Evolutionary conservation across 1,140 invertebrate species (phyloP), one percentile per base, ranked within the genome.

Genomic region (Spodoptera litura): DNA sequence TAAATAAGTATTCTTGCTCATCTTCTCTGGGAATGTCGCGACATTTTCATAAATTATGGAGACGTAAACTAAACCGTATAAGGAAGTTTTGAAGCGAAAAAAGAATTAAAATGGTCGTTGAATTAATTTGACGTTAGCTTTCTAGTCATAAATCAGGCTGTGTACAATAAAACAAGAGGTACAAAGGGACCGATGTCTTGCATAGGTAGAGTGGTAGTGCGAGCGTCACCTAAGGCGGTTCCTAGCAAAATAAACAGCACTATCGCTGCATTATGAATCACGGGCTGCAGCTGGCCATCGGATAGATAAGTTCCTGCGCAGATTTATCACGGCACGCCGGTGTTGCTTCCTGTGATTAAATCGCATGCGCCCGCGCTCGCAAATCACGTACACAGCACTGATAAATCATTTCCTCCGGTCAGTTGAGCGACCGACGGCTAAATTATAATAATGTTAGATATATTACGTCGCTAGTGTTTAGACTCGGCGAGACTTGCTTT

Each of bases 331-430:
- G 83, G 81, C 83, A 77, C 81, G 82, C 77, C 84, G 75, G 76
- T 82, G 88, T 88, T 82, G 87, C 87, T 91, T 93, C 91, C 91
- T 93, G 91, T 84, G 91, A 93, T 93, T 91, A 89, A 88, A 91
- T 88, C 85, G 86, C 49, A 72, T 62, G 76, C 75, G 79, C 85
- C 73, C 53, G 80, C 81, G 85, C 83, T 87, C 86, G 89, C 91
- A 93, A 93, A 91, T 92, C 90, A 92, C 87, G 87, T 86, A 85
- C 81, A 79, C 78, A 75, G 78, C 68, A 75, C 87, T 90, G 90
- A 91, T 93, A 91, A 89, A 91, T 93, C 87, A 92, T 91, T 90
- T 91, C 90, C 89, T 87, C 70, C 61, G 80, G 75, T 74, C 73
- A 80, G 56, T 80, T 72, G 56, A 76, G 51, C 51, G 73, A 72